Base-by-base conservation (phyloP, 2,113 vertebrate species). In the Nerophis ophidion region DNA sequence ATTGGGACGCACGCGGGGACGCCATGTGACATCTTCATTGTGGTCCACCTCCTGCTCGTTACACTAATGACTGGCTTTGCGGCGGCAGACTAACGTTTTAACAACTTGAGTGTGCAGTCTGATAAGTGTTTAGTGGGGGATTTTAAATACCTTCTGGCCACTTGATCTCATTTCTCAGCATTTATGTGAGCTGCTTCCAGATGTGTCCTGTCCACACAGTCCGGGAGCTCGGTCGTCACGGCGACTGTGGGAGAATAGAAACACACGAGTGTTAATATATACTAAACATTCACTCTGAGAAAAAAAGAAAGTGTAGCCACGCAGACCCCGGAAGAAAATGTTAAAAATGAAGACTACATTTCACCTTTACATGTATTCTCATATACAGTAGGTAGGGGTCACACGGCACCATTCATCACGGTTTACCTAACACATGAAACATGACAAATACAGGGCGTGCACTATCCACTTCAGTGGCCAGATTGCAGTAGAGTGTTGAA, bases 121-220 rank as follows among this genome's bases (percentile, higher is more conserved):
- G 81, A 86, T 68, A 74, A 81, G 74, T 75, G 77, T 83, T 85
- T 78, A 81, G 72, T 15, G 68, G 73, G 62, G 69, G 76, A 80
- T 73, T 68, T 74, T 82, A 86, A 87, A 88, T 86, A 75, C 80
- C 81, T 49, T 80, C 81, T 80, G 73, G 75, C 84, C 70, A 60
- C 75, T 57, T 40, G 17, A 74, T 75, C 72, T 80, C 80, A 68
- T 86, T 75, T 82, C 76, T 82, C 82, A 84, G 84, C 80, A 76
- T 71, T 85, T 79, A 52, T 77, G 77, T 48, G 55, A 84, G 82
- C 57, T 8, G 79, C 75, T 85, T 86, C 81, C 86, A 87, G 81
- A 86, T 89, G 86, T 81, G 74, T 58, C 56, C 57, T 9, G 47
- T 60, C 72, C 69, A 48, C 5, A 1, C 49, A 49, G 61, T 67